Percentiles rank a stretch among this genome's conserved stretches.
These are phyloP conservation scores for Periplaneta americana DNA, from an alignment of 1,140 invertebrate genomes.

Conservation along the genomic window DNA sequence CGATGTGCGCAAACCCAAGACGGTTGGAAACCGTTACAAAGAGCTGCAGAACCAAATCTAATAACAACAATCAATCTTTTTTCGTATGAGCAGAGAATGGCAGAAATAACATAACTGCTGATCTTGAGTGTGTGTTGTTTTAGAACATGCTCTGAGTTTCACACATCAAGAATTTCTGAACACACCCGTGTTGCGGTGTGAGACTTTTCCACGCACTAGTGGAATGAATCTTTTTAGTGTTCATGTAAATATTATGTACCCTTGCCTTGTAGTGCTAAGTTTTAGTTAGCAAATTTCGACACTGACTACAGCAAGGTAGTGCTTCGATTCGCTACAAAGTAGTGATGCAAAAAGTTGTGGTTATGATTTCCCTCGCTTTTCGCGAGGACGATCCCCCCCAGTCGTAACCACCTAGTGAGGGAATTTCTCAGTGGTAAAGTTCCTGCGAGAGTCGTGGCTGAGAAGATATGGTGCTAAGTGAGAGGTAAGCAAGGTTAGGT, in stretches of 20 bases:
- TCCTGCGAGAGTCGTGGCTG: background rate
- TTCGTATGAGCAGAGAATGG: too few relatives aligned
- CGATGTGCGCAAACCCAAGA: too few relatives aligned
- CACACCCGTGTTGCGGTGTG: background rate
- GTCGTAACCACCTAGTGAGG: background rate
- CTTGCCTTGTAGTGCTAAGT: background rate
- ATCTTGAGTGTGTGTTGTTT: background rate
- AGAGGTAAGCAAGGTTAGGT: background rate
- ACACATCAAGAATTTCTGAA: background rate
- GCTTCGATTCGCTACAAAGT: constrained; percentile 12
- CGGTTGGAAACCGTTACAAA: too few relatives aligned
- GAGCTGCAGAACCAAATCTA: too few relatives aligned
- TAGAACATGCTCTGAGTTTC: background rate
- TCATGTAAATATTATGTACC: constrained; percentile 1
- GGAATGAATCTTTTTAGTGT: background rate
- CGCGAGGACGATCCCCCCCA: background rate
- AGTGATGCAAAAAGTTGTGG: background rate
- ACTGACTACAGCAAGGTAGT: constrained; percentile 11
- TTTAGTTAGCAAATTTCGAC: background rate
- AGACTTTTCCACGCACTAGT: background rate
- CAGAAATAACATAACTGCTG: too few relatives aligned
- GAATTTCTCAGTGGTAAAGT: background rate
- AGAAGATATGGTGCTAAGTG: background rate
- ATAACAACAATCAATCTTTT: too few relatives aligned
- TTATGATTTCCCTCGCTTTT: background rate